Evolutionary conservation across 1,140 invertebrate genomes (phyloP), one percentile per base, ranked within the genome.

Genomic region (Stegodyphus dumicola): DNA sequence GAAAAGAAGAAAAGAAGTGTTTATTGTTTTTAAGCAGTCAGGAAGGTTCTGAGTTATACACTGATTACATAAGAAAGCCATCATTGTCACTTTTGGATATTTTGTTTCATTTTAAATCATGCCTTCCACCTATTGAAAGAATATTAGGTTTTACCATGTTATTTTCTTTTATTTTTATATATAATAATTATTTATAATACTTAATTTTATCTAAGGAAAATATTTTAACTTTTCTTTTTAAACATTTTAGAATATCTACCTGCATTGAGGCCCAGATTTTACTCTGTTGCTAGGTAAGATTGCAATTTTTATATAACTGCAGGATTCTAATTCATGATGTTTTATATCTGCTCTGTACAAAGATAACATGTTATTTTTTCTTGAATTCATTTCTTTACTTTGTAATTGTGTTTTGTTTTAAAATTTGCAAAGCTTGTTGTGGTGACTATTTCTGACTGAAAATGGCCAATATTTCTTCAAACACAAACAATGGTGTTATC

Each of bases 201-300:
- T 33, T 33, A 33, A 33, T 33, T 33, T 33, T 33, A 33, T 33
- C 1, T 33, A 33, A 33, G 33, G 3, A 33, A 33, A 1, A 33
- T 33, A 3, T 33, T 33, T 33, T 33, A 33, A 33, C 33, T 33
- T 33, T 33, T 33, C 33, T 33, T 3, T 33, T 33, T 33, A 33
- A 33, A 33, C 33, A 88, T 96, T 60, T 90, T 95, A 76, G 94
- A 96, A 89, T 91, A 96, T 88, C 91, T 97, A 73, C 93, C 95
- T 5, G 92, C 93, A 48, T 91, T 97, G 15, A 90, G 94, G 81
- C 95, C 96, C 7, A 91, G 96, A 81, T 93, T 94, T 18, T 97
- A 96, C 91, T 96, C 95, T 5, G 94, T 96, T 87, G 93, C 93
- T 7, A 95, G 94, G 77, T 95, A 93, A 87, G 92, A 92, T 7